phyloP scores from a whole-genome alignment of 1,140 invertebrate genomes.

The Drosophila simulans region DNA sequence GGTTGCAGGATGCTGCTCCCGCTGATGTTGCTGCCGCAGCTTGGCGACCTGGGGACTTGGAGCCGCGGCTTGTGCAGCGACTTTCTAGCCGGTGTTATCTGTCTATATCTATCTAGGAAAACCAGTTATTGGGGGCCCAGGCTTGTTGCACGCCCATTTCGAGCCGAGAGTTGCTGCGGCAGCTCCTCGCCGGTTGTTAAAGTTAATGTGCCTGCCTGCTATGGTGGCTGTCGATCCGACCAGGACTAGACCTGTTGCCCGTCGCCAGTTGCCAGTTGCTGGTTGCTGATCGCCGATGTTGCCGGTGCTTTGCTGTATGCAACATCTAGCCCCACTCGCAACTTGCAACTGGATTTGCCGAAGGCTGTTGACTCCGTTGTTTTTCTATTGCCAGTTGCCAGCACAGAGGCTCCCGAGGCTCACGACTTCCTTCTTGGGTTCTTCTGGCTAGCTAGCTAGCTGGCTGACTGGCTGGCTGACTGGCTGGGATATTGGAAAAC shows the following conservation, averaged over 20 bases:
- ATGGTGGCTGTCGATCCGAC: slow-evolving; percentile 61
- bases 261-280: slow-evolving; percentile 29
- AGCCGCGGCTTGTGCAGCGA: slow-evolving; percentile 44
- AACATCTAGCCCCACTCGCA: slow-evolving; percentile 19
- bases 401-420: slow-evolving; percentile 18
- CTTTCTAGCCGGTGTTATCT: slow-evolving; percentile 55
- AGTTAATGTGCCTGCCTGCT: slow-evolving; percentile 15
- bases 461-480: background rate
- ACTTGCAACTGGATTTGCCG: slow-evolving; percentile 45
- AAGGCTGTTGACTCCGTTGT: slow-evolving; percentile 76
- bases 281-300: slow-evolving; percentile 31
- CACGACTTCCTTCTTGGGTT: slow-evolving; percentile 62
- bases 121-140: slow-evolving; percentile 77
- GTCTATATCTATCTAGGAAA: slow-evolving; percentile 79
- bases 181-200: slow-evolving; percentile 27
- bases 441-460: slow-evolving; percentile 6
- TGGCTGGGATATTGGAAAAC: slow-evolving; percentile 31
- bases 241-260: slow-evolving; percentile 73
- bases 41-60: background rate
- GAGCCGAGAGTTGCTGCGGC: slow-evolving; percentile 25
- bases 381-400: slow-evolving; percentile 74
- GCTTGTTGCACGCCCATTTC: slow-evolving; percentile 73
- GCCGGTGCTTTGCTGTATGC: slow-evolving; percentile 35
- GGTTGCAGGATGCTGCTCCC: slow-evolving; percentile 58
- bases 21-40: slow-evolving; percentile 39